Evolutionary conservation across 2,113 vertebrate genomes (phyloP).

Genomic region (Carettochelys insculpta): DNA sequence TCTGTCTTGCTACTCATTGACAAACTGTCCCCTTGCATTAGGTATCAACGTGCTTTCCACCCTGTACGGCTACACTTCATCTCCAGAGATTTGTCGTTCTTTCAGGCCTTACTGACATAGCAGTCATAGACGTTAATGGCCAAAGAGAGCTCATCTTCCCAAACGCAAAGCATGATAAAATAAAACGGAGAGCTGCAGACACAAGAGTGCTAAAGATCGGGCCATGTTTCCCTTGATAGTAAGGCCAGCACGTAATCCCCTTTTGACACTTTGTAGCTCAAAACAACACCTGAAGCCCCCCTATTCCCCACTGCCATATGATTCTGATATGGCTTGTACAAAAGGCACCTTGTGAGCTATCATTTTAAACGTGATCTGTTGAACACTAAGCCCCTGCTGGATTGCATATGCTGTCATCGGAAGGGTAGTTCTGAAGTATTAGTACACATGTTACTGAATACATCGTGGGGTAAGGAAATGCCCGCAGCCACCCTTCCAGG

Average conservation of each 20-base stretch:
- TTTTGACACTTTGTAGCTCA: too few species aligned
- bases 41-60: background rate
- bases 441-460: too few species aligned
- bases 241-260: background rate
- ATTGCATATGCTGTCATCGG: too few species aligned
- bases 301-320: background rate
- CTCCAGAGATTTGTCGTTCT: background rate
- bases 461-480: too few species aligned
- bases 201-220: background rate
- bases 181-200: background rate
- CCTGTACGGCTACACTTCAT: background rate
- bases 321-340: too few species aligned
- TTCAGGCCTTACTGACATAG: conserved; percentile 2
- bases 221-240: background rate
- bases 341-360: too few species aligned
- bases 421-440: too few species aligned
- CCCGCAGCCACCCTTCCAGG: too few species aligned
- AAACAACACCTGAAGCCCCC: background rate
- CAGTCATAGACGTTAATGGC: conserved; percentile 11
- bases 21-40: conserved; percentile 11
- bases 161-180: background rate
- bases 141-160: background rate
- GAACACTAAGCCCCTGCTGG: too few species aligned
- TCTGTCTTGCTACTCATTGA: background rate
- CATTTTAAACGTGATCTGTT: too few species aligned